A percentile compares a stretch with the other conserved stretches of the same genome.
Evolutionary conservation across 2,113 vertebrate genomes (phyloP).

Genomic region (Eptesicus fuscus): DNA sequence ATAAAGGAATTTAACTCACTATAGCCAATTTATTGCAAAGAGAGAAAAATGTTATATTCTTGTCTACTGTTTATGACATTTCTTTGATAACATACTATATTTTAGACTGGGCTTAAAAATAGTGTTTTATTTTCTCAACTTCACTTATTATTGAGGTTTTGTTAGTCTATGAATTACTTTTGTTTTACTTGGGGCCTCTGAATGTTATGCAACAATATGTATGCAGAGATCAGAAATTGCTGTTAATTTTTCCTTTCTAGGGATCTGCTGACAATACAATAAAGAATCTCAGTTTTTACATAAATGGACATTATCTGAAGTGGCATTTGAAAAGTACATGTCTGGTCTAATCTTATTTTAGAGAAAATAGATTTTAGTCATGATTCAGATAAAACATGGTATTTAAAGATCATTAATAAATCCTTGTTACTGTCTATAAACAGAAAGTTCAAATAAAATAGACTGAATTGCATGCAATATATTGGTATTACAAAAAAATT

Average conservation of each 20-base stretch:
- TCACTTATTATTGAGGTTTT: slow-evolving; percentile 35
- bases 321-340: neutral
- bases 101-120: slow-evolving; percentile 21
- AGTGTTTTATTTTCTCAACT: slow-evolving; percentile 45
- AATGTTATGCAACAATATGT: neutral
- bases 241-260: neutral
- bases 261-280: neutral
- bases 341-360: neutral
- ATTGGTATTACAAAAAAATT: neutral
- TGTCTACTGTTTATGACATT: slow-evolving; percentile 2
- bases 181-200: slow-evolving; percentile 1
- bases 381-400: neutral
- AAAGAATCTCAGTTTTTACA: slow-evolving; percentile 17
- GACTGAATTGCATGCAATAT: neutral
- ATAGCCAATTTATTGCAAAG: neutral
- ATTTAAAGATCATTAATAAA: slow-evolving; percentile 42
- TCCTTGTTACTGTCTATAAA: neutral
- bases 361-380: neutral
- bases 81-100: slow-evolving; percentile 33
- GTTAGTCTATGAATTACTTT: slow-evolving; percentile 45
- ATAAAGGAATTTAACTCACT: slow-evolving; percentile 26
- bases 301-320: neutral
- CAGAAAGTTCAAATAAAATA: slow-evolving; percentile 46
- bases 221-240: slow-evolving; percentile 8
- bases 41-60: slow-evolving; percentile 28